Percentiles rank a stretch among this genome's conserved stretches.
Evolutionary conservation across 2,888 invertebrate genomes (phyloP).

Genomic region (Taphrorychus bicolor): DNA sequence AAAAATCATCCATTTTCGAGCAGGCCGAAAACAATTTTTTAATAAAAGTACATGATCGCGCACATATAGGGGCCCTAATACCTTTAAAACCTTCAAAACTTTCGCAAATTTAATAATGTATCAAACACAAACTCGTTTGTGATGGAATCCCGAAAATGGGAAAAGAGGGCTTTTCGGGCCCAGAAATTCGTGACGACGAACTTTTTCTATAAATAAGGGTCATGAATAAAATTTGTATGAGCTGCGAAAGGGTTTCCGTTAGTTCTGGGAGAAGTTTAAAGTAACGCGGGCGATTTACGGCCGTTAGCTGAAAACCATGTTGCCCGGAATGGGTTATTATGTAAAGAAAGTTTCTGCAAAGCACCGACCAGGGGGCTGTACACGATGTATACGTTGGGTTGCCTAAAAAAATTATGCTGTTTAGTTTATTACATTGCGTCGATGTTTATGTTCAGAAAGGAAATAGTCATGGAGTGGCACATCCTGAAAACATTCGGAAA

Average conservation of each 20-base stretch:
- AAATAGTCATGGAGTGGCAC: too few relatives aligned
- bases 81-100: constrained; percentile 11
- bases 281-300: constrained; percentile 14
- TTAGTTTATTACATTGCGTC: not conserved
- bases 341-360: not conserved
- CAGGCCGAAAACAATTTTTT: not conserved
- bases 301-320: constrained; percentile 12
- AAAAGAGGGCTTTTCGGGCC: constrained; percentile 4
- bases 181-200: constrained; percentile 8
- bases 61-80: constrained; percentile 9
- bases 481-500: too few relatives aligned
- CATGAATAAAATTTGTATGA: constrained; percentile 18
- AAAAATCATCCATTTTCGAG: not conserved
- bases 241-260: constrained; percentile 14
- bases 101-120: constrained; percentile 15
- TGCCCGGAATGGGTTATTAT: not conserved
- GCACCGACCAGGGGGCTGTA: not conserved
- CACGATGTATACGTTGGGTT: not conserved
- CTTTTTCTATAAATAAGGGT: constrained; percentile 19
- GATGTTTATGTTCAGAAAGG: too few relatives aligned
- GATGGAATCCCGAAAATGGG: constrained; percentile 15
- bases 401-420: not conserved
- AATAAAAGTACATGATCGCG: not conserved
- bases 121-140: constrained; percentile 11
- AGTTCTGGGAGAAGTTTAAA: constrained; percentile 14